Evolutionary conservation across 2,888 invertebrate species (phyloP).

Genomic region (Brenthis hecate): DNA sequence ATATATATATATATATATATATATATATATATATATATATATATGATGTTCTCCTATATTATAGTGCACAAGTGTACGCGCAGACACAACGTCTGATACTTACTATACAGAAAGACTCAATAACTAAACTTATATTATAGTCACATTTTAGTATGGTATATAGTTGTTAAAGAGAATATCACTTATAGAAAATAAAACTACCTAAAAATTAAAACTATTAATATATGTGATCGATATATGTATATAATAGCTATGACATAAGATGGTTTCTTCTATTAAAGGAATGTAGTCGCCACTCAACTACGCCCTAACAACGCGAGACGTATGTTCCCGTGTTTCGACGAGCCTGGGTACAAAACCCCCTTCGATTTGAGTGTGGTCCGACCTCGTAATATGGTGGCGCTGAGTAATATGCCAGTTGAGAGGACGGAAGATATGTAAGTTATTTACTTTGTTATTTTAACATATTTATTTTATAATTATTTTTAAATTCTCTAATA

Average conservation of each 20-base stretch:
- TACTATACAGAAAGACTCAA: too few relatives aligned
- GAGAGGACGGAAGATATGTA: constrained; percentile 83
- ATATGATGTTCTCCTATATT: too few relatives aligned
- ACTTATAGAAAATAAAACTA: too few relatives aligned
- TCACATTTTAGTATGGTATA: too few relatives aligned
- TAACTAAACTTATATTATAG: too few relatives aligned
- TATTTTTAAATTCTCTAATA: neutral
- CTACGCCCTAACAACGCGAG: constrained; percentile 88
- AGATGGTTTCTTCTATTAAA: constrained; percentile 42
- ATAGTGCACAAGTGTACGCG: too few relatives aligned
- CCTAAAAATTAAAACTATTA: too few relatives aligned
- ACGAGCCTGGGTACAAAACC: constrained; percentile 89
- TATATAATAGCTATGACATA: neutral
- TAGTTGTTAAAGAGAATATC: too few relatives aligned
- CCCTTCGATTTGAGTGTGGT: constrained; percentile 85
- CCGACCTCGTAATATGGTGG: constrained; percentile 81
- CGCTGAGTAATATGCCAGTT: constrained; percentile 85
- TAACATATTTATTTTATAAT: neutral
- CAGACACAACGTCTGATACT: too few relatives aligned
- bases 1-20: too few relatives aligned
- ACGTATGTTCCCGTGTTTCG: constrained; percentile 91
- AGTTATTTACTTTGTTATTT: constrained; percentile 50
- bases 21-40: too few relatives aligned
- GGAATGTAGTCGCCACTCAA: constrained; percentile 86
- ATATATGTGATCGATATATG: too few relatives aligned